A percentile compares a stretch with the other conserved stretches of the same genome.
phyloP scores from a whole-genome alignment of 2,113 vertebrate species.

The Smithornis capensis region DNA sequence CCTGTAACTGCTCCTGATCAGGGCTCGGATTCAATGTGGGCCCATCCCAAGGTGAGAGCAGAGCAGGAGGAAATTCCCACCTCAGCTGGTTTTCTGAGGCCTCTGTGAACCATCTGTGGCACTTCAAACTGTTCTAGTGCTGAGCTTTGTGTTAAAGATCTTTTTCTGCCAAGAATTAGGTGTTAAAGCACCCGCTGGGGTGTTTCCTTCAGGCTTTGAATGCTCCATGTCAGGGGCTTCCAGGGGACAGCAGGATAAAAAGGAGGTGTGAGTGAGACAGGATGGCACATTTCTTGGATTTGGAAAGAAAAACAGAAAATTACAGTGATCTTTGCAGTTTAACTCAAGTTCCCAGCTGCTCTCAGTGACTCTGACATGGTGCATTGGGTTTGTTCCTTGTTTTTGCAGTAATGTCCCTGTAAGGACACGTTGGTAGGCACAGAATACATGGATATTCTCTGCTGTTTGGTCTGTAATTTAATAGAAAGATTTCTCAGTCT shows the following conservation, averaged over 20 bases:
- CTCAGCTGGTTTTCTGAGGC: neutral
- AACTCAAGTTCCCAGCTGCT: neutral
- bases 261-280: neutral
- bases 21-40: fast-evolving
- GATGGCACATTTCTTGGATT: neutral
- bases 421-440: neutral
- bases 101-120: neutral
- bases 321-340: neutral
- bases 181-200: neutral
- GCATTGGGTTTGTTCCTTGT: neutral
- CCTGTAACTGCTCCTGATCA: fast-evolving
- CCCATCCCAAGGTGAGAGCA: neutral
- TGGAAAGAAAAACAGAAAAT: neutral
- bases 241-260: neutral
- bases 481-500: neutral
- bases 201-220: neutral
- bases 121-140: neutral
- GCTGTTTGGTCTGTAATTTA: neutral
- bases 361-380: neutral
- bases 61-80: neutral
- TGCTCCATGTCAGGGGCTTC: neutral
- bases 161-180: neutral
- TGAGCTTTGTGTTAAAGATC: neutral
- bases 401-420: neutral
- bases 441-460: neutral